These are phyloP conservation scores for rat (Rattus norvegicus) DNA, from an alignment of 2,113 vertebrate genomes.

Conservation along the genomic window GRCr8 NC_086022.1:179583501-179584000, in stretches of 20 bases:
- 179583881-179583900: constrained; percentile 29
- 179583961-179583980: neutral
- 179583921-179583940: constrained; percentile 1
- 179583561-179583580: neutral
- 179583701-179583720: neutral
- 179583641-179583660: neutral
- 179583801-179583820: neutral
- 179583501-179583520: neutral
- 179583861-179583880: constrained; percentile 26
- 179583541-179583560: neutral
- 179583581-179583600: neutral
- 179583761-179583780: neutral
- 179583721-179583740: constrained; percentile 14
- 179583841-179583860: neutral
- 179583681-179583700: neutral
- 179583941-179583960: neutral
- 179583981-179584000: neutral
- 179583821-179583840: neutral
- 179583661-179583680: no score
- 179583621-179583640: neutral
- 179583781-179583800: neutral
- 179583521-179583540: neutral
- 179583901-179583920: constrained; percentile 43
- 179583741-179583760: constrained; percentile 5
- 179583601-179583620: neutral